These are phyloP conservation scores for Aporophyla lueneburgensis DNA, from an alignment of 2,888 invertebrate genomes.

Conservation along the genomic window DNA sequence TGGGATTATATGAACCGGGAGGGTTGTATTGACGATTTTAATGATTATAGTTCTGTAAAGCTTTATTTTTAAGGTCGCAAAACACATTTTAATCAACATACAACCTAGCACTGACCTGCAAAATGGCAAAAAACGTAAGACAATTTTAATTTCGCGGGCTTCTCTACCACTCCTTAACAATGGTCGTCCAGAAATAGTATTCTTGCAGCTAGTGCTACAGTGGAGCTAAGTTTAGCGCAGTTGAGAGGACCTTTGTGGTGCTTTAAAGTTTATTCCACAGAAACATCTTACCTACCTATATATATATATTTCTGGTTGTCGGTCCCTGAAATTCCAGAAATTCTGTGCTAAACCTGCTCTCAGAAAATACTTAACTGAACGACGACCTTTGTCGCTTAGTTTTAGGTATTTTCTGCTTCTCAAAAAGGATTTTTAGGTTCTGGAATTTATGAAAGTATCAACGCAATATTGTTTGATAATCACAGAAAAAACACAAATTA, in stretches of 20 bases:
- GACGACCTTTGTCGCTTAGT: conserved; percentile 8
- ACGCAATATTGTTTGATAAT: background rate
- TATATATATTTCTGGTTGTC: background rate
- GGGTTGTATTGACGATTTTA: too few relatives aligned
- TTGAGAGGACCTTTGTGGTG: conserved; percentile 4
- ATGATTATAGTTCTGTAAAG: too few relatives aligned
- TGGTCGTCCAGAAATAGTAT: conserved; percentile 33
- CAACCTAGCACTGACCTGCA: too few relatives aligned
- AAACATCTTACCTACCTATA: background rate
- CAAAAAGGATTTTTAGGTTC: background rate
- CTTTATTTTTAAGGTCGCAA: too few relatives aligned
- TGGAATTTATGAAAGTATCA: background rate
- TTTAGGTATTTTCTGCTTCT: background rate
- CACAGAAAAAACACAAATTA: background rate
- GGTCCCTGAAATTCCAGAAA: conserved; percentile 16
- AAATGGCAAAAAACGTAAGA: too few relatives aligned
- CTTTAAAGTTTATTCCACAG: conserved; percentile 2
- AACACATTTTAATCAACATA: too few relatives aligned
- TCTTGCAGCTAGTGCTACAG: background rate
- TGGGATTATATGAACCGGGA: too few relatives aligned
- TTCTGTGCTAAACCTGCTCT: background rate
- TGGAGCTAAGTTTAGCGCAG: conserved; percentile 8
- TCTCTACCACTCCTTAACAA: background rate
- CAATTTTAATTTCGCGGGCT: too few relatives aligned
- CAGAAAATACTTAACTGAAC: background rate